Evolutionary conservation across 2,113 vertebrate genomes (phyloP), one percentile per base, ranked within the genome.

Genomic region (Xyliphius kryptos): DNA sequence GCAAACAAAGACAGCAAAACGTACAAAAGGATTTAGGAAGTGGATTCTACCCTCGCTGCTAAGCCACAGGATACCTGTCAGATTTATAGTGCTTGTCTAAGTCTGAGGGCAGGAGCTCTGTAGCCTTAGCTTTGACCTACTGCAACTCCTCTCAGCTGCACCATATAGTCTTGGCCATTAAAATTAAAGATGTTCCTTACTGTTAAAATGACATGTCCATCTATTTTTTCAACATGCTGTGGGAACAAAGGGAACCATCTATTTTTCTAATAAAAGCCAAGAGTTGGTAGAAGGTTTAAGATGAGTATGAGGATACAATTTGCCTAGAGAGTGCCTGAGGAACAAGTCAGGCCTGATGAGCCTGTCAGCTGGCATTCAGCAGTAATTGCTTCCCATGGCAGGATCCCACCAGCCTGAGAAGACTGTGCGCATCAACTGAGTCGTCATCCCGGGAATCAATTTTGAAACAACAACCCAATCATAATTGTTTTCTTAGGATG

Each of bases 321-420:
- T 94, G 91, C 93, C 92, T 92, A 91, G 92, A 93, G 92, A 94
- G 87, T 87, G 91, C 93, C 90, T 72, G 90, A 91, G 91, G 92
- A 92, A 81, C 90, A 87, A 88, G 87, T 86, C 87, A 69, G 87
- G 88, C 86, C 85, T 84, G 81, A 80, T 85, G 83, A 86, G 91
- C 88, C 91, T 95, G 91, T 95, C 92, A 94, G 91, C 91, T 94
- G 92, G 91, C 90, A 92, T 91, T 90, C 85, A 88, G 91, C 85
- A 64, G 87, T 94, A 96, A 96, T 96, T 94, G 91, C 91, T 91
- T 96, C 93, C 93, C 92, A 93, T 93, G 92, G 91, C 91, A 93
- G 91, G 90, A 90, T 89, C 90, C 88, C 81, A 83, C 86, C 85
- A 91, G 89, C 88, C 83, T 78, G 84, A 84, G 86, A 89, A 84